Evolutionary conservation across 2,113 vertebrate species (phyloP).

Genomic region (Vombatus ursinus): DNA sequence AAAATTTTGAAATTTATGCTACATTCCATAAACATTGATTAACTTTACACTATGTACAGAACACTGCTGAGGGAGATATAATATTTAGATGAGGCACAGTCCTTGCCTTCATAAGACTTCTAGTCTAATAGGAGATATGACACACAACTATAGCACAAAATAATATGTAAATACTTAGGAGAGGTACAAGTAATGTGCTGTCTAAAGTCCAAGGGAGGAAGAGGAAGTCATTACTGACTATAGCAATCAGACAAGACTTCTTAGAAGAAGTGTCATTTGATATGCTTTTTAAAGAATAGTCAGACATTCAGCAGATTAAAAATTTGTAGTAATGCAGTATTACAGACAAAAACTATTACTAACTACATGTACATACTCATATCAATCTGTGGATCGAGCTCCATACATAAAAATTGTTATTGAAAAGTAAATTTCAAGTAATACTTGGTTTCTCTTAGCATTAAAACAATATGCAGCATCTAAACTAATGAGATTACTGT

Average conservation of each 20-base stretch:
- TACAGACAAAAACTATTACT: conserved; percentile 11
- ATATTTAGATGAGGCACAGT: background rate
- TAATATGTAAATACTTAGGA: background rate
- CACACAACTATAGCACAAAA: background rate
- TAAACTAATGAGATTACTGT: conserved; percentile 3
- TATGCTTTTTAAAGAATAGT: background rate
- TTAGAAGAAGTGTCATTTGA: background rate
- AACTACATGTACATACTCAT: conserved; percentile 33
- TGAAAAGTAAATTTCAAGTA: conserved; percentile 43
- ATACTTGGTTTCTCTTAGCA: conserved; percentile 20
- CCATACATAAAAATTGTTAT: conserved; percentile 8
- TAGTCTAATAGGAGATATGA: background rate
- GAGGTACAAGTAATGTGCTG: background rate
- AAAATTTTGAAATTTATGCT: background rate
- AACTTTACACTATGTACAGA: background rate
- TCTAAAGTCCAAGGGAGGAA: background rate
- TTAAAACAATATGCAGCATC: background rate
- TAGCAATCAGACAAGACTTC: background rate
- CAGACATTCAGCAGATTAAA: background rate
- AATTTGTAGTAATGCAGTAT: background rate
- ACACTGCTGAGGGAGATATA: background rate
- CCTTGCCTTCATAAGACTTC: background rate
- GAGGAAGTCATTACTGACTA: background rate
- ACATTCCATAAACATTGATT: background rate
- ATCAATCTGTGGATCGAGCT: conserved; percentile 33